Base-by-base conservation (phyloP, 2,113 vertebrate species). In the Strix uralensis region DNA sequence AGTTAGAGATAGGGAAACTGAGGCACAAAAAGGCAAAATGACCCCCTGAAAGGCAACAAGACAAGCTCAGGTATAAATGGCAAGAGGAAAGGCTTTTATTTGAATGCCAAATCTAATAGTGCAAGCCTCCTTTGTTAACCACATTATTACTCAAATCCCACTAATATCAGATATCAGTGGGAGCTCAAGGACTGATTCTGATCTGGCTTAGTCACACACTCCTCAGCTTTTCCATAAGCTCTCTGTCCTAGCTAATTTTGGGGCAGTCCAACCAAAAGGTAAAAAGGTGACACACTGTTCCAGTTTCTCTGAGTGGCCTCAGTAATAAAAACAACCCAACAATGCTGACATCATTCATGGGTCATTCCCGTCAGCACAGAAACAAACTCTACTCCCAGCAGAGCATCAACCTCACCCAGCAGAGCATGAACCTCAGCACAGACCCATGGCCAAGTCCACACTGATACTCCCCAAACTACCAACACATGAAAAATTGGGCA, bases 271-370 rank as follows among this genome's bases (percentile, higher is more conserved):
- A 14, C 23, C 21, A 47, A 52, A 73, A 77, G 38, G 26, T 7
- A 29, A 69, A 72, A 40, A 72, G 32, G 54, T 49, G 23, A 13
- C 40, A 42, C 3, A 1, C 21, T 40, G 18, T 27, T 30, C 8
- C 11, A 54, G 62, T 10, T 36, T 36, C 40, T 84, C 57, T 15
- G 22, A 46, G 77, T 51, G 61, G 32, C 20, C 67, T 78, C 26
- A 8, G 42, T 32, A 51, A 29, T 3, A 9, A 7, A 38, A 79
- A 46, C 44, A 3, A 34, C 2, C 13, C 17, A 51, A 23, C 12
- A 1, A 2, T 19, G 47, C 27, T 3, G 1, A 42, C 29, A 65
- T 10, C 10, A 7, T 42, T 15, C 46, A 34, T 0, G 0, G 40
- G 25, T 57, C 47, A 26, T 9, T 92, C 52, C 42, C 6, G 2